A percentile compares a stretch with the other conserved stretches of the same genome.
Conservation (phyloP, 2,113 vertebrate genomes). For the Peromyscus leucopus region DNA sequence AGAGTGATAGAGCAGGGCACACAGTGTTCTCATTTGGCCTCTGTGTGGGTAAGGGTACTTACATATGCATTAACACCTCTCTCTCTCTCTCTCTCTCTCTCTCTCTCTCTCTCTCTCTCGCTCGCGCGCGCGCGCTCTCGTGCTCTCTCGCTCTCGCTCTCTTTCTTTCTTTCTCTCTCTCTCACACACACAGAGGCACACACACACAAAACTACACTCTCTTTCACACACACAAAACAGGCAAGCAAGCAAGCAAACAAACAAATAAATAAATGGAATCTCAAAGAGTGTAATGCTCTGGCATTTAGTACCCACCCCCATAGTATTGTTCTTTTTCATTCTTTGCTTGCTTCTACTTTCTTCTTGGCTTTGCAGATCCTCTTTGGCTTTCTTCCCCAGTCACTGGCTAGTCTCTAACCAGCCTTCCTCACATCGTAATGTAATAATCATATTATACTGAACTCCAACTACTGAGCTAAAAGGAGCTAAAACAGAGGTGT, state of each 20-base stretch:
- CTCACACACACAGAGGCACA: not conserved
- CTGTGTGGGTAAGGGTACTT: no score
- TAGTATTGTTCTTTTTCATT: not conserved
- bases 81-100: not conserved
- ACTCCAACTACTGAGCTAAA: not conserved
- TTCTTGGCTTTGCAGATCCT: rapidly evolving
- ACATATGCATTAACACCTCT: not conserved
- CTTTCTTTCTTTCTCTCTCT: no score
- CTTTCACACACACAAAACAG: not conserved
- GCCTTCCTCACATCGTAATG: not conserved
- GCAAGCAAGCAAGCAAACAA: not conserved
- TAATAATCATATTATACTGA: not conserved
- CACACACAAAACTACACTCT: no score
- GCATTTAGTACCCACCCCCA: not conserved
- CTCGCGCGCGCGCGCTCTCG: no score
- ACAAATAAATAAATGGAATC: not conserved
- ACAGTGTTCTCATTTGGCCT: not conserved
- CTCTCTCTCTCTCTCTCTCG: no score
- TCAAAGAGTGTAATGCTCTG: not conserved
- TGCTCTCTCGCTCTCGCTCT: no score
- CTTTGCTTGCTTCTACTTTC: not conserved
- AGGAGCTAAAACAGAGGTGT: not conserved
- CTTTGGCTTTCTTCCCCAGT: not conserved
- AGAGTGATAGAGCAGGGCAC: not conserved
- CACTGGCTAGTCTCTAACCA: not conserved